These are phyloP conservation scores for Diceros bicornis DNA, from an alignment of 2,797 vertebrate genomes.

Conservation along the genomic window DNA sequence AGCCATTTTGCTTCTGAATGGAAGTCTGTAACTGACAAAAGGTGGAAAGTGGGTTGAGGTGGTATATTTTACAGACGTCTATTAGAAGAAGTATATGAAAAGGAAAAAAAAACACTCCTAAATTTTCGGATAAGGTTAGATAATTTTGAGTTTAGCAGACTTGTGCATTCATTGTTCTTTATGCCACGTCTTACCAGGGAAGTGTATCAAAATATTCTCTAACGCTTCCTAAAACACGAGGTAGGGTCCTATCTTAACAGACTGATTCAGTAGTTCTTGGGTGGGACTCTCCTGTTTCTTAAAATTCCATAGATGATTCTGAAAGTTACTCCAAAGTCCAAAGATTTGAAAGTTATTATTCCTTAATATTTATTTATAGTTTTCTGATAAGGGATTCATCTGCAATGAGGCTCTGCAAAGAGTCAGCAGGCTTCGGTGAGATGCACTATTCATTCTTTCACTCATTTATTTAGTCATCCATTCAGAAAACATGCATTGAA, in stretches of 20 bases:
- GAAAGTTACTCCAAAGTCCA: conserved; percentile 32
- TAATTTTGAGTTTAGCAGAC: background rate
- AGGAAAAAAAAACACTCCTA: background rate
- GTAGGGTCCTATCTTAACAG: background rate
- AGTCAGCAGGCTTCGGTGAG: background rate
- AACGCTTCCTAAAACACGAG: background rate
- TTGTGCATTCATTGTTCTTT: background rate
- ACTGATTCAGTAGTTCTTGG: background rate
- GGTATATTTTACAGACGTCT: background rate
- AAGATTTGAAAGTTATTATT: background rate
- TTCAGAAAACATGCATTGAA: background rate
- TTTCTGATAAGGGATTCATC: background rate
- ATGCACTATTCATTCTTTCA: background rate
- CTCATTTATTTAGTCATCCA: background rate
- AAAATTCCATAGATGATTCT: background rate
- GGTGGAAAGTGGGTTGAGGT: background rate
- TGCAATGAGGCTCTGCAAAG: background rate
- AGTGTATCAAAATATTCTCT: background rate
- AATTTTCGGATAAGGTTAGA: background rate
- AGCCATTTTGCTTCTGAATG: conserved; percentile 69
- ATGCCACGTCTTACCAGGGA: background rate
- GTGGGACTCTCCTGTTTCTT: background rate
- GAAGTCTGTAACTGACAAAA: conserved; percentile 61
- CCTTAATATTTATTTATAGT: background rate
- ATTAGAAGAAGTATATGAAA: conserved; percentile 33